Conservation (phyloP, 2,113 vertebrate species). For the Dendrocopos noguchii region DNA sequence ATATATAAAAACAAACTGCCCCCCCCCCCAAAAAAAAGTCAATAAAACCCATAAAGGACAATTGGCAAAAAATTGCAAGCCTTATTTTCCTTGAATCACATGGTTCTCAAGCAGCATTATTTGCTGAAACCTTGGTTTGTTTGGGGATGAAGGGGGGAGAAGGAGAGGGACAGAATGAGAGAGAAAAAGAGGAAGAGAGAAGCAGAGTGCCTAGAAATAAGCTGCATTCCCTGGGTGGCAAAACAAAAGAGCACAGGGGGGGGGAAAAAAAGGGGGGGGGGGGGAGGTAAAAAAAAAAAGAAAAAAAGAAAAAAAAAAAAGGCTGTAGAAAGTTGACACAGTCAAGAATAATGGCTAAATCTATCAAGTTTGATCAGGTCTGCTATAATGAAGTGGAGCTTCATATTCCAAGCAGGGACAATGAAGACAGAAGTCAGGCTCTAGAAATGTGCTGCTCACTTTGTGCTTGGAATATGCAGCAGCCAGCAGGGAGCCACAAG, state of each 20-base stretch:
- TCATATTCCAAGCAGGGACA: slow-evolving; percentile 89
- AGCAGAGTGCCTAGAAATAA: slow-evolving; percentile 78
- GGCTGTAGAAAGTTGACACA: slow-evolving; percentile 84
- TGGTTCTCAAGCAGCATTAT: slow-evolving; percentile 79
- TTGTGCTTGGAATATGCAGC: slow-evolving; percentile 89
- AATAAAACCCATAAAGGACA: slow-evolving; percentile 83
- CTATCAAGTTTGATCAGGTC: slow-evolving; percentile 94
- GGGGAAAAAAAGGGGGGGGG: background rate
- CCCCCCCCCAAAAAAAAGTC: slow-evolving; percentile 46
- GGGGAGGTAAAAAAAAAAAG: slow-evolving; percentile 1
- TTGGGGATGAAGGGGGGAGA: background rate
- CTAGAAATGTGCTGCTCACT: slow-evolving; percentile 84
- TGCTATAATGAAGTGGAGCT: slow-evolving; percentile 91
- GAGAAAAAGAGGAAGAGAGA: slow-evolving; percentile 31
- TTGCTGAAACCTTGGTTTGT: slow-evolving; percentile 80
- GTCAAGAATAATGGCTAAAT: slow-evolving; percentile 93
- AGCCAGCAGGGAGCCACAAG: slow-evolving; percentile 88
- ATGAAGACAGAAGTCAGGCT: slow-evolving; percentile 86
- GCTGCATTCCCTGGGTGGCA: slow-evolving; percentile 83
- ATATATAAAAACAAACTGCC: slow-evolving; percentile 65
- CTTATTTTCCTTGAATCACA: slow-evolving; percentile 83
- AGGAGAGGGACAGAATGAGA: background rate
- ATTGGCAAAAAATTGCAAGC: slow-evolving; percentile 80
- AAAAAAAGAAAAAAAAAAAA: slow-evolving; percentile 57
- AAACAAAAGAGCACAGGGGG: slow-evolving; percentile 82